Evolutionary conservation across 2,113 vertebrate species (phyloP).

Genomic region (Aphelocoma coerulescens): DNA sequence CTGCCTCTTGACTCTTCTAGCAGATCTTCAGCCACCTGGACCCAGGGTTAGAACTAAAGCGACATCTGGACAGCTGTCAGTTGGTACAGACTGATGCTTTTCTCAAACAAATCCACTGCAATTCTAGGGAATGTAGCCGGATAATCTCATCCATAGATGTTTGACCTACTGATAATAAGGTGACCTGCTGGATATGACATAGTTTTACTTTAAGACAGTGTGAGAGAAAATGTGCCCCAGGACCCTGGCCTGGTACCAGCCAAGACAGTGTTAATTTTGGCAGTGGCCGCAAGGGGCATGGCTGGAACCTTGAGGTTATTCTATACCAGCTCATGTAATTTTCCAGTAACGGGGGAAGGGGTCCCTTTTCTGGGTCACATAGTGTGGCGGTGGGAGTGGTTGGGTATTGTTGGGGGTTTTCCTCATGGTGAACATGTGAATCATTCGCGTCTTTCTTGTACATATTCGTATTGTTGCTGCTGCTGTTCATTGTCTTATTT

Average conservation of each 20-base stretch:
- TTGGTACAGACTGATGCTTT: neutral
- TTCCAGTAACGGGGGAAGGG: accelerated
- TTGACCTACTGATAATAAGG: neutral
- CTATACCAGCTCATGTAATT: neutral
- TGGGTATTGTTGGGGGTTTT: neutral
- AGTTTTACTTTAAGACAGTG: neutral
- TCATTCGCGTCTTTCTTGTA: neutral
- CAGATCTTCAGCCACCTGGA: neutral
- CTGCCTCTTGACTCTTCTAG: neutral
- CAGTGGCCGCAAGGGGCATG: neutral
- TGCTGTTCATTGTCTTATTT: neutral
- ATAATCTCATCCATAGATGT: neutral
- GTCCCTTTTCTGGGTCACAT: neutral
- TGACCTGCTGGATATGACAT: neutral
- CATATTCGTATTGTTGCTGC: neutral
- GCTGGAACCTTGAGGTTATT: neutral
- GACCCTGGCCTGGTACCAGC: neutral
- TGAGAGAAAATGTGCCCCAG: neutral
- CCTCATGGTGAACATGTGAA: neutral
- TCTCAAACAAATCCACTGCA: neutral
- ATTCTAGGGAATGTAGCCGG: neutral
- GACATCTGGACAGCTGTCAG: neutral
- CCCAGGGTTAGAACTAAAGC: neutral
- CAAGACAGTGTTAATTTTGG: neutral
- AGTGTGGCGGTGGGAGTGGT: neutral